Base-by-base conservation (phyloP, 2,113 vertebrate species). In the Aptenodytes patagonicus region DNA sequence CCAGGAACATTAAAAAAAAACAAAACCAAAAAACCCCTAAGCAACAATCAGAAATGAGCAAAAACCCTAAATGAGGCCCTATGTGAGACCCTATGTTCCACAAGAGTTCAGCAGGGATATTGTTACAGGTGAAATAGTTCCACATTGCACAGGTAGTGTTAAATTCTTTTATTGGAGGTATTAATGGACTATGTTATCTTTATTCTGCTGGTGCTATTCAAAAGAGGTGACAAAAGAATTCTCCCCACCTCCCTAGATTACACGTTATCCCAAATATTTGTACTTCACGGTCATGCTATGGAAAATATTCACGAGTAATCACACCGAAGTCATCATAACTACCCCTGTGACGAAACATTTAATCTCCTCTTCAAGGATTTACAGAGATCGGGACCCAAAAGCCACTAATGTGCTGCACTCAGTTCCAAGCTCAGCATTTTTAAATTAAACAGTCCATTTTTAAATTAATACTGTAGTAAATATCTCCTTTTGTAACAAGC, bases 261-360 rank as follows among this genome's bases (percentile, higher is more conserved):
- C 28, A n/a, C 3, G 16, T 72, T 94, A 79, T 52, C 42, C 49
- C 52, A 87, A 81, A 91, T 24, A 29, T 84, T 83, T 83, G 62
- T 52, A 76, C 36, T 82, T 91, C 8, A 21, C 3, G 0, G n/a
- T 68, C 73, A 93, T 0, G 0, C 46, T 72, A 62, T 26, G 65
- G 72, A 75, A 95, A 87, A 93, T 32, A 94, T 34, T 76, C 77
- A 66, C 25, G 6, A 93, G 62, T 64, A 92, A 82, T 58, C 49
- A 80, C 3, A 3, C 19, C 17, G 11, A 72, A 72, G 66, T 61
- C 47, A 84, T 58, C 58, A 2, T 11, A 76, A 82, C n/a, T 42
- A 75, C 11, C 21, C 22, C 44, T 20, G 1, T 21, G 29, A 92
- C 72, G 83, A 84, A 83, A 54, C 20, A 69, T 82, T 68, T 90